phyloP scores from a whole-genome alignment of 64 coral and sea anemone species.

The Pocillopora damicornis region DNA sequence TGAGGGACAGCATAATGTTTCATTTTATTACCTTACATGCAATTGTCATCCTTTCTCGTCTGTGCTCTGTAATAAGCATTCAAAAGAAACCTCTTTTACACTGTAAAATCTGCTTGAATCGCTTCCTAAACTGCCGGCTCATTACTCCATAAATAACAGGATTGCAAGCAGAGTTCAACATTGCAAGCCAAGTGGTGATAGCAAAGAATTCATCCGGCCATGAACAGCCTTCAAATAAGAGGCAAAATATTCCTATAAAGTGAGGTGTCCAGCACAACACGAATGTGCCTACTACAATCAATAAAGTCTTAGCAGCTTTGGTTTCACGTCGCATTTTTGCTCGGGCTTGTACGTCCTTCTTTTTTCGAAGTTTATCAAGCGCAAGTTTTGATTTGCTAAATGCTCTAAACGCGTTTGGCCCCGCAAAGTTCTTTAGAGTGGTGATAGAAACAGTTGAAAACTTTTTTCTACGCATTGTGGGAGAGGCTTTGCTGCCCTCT shows the following conservation, averaged over 20 bases:
- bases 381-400: slow-evolving; percentile 32
- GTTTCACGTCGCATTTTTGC: slow-evolving; percentile 49
- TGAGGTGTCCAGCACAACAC: slow-evolving; percentile 81
- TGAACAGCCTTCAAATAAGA: slow-evolving; percentile 36
- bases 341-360: slow-evolving; percentile 12
- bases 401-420: slow-evolving; percentile 19
- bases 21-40: no score
- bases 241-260: slow-evolving; percentile 87
- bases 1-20: background rate
- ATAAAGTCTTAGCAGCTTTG: slow-evolving; percentile 79
- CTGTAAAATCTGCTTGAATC: slow-evolving; percentile 85
- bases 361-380: slow-evolving; percentile 15
- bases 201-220: slow-evolving; percentile 82
- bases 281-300: slow-evolving; percentile 80
- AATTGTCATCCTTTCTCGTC: no score
- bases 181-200: slow-evolving; percentile 84
- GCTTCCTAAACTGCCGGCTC: slow-evolving; percentile 82
- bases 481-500: background rate
- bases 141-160: slow-evolving; percentile 89
- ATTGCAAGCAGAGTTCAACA: slow-evolving; percentile 88
- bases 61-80: background rate
- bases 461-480: background rate
- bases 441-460: background rate
- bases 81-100: slow-evolving; percentile 71
- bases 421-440: slow-evolving; percentile 1